Evolutionary conservation across 2,113 vertebrate species (phyloP).

Genomic region (Astatoreochromis straeleni): DNA sequence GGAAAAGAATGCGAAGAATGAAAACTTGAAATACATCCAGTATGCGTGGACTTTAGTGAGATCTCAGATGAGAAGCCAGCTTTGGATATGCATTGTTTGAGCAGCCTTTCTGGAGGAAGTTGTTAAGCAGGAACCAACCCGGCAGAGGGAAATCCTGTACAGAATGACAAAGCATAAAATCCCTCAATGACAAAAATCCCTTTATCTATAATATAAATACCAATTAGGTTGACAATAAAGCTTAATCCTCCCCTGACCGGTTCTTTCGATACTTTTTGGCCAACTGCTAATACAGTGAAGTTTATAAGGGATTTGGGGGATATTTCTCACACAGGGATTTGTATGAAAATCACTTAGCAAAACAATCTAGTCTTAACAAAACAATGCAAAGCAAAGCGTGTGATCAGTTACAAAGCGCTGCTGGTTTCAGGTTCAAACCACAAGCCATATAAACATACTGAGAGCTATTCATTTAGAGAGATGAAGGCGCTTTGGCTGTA

Average conservation of each 20-base stretch:
- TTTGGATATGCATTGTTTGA: slow-evolving; percentile 28
- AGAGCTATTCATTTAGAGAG: not conserved
- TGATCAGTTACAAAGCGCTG: not conserved
- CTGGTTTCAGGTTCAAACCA: not conserved
- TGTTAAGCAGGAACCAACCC: slow-evolving; percentile 5
- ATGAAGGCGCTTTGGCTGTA: not conserved
- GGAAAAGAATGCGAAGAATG: not conserved
- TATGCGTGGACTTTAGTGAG: not conserved
- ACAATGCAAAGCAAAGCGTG: not conserved
- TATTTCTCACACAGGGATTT: slow-evolving; percentile 21
- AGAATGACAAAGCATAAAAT: slow-evolving; percentile 57
- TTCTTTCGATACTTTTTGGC: slow-evolving; percentile 3
- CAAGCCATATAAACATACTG: not conserved
- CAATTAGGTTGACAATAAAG: not conserved
- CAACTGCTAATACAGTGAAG: slow-evolving; percentile 17
- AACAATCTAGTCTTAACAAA: slow-evolving; percentile 8
- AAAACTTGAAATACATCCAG: not conserved
- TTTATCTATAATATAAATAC: slow-evolving; percentile 28
- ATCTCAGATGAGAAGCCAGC: slow-evolving; percentile 8
- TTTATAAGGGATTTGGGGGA: slow-evolving; percentile 18
- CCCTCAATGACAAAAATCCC: slow-evolving; percentile 34
- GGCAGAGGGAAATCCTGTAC: slow-evolving; percentile 64
- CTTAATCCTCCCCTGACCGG: not conserved
- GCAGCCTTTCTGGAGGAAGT: slow-evolving; percentile 39
- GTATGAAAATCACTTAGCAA: slow-evolving; percentile 26